Conservation (phyloP, 35 echinoderm and acorn worm genomes). For the Heliocidaris tuberculata region DNA sequence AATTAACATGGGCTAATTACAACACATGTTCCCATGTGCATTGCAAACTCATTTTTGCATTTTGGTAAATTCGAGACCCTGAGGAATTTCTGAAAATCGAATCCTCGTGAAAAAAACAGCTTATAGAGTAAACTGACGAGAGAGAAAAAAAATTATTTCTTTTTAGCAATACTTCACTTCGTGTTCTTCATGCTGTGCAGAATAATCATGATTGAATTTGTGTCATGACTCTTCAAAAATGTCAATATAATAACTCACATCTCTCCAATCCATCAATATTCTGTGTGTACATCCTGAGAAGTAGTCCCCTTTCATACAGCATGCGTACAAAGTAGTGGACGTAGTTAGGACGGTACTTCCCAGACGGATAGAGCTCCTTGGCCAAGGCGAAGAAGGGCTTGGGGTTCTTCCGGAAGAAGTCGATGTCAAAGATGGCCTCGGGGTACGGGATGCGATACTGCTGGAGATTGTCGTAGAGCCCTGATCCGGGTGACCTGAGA, state of each 20-base stretch:
- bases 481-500: constrained; percentile 86
- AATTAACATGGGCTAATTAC: no score
- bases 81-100: no score
- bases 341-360: constrained; percentile 90
- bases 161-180: no score
- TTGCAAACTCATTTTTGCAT: no score
- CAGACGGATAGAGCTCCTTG: constrained; percentile 86
- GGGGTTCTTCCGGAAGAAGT: constrained; percentile 86
- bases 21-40: no score
- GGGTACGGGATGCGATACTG: constrained; percentile 92
- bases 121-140: no score
- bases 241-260: constrained; percentile 60
- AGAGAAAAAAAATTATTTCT: no score
- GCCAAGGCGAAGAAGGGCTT: constrained; percentile 93
- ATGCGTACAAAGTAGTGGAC: constrained; percentile 97
- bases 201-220: no score
- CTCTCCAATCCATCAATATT: constrained; percentile 98
- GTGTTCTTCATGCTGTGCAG: no score
- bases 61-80: no score
- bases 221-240: no score
- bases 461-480: constrained; percentile 97
- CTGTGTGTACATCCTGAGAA: constrained; percentile 97
- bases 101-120: no score
- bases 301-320: constrained; percentile 82
- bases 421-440: constrained; percentile 96